These are phyloP conservation scores for Probosciger aterrimus DNA, from an alignment of 2,113 vertebrate species.

Conservation along the genomic window DNA sequence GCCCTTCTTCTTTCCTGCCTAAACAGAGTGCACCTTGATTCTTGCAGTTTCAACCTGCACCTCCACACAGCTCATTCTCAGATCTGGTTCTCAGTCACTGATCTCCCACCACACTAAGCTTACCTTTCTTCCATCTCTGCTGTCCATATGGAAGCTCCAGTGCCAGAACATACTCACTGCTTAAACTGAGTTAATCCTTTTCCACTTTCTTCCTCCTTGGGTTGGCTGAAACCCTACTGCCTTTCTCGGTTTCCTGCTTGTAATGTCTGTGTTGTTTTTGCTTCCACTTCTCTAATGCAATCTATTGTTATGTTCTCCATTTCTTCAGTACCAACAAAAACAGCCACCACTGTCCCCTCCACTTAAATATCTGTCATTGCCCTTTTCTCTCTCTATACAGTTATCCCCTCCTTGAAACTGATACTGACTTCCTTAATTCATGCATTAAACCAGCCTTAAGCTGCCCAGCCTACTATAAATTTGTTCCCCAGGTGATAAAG, in stretches of 20 bases:
- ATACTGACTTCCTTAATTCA: background rate
- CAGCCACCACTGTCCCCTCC: background rate
- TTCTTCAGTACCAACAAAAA: background rate
- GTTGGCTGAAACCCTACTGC: background rate
- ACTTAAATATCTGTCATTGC: background rate
- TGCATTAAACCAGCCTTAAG: background rate
- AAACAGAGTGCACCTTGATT: background rate
- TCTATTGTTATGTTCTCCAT: background rate
- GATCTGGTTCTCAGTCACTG: background rate
- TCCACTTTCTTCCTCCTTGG: background rate
- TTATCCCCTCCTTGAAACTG: background rate
- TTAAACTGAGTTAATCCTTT: slow-evolving; percentile 2
- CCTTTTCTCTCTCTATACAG: background rate
- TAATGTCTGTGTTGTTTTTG: background rate
- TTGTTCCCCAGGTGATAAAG: background rate
- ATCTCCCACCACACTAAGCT: background rate
- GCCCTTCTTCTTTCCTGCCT: background rate
- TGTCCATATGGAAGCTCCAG: background rate
- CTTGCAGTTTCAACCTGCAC: background rate
- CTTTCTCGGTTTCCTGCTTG: background rate
- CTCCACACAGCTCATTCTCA: background rate
- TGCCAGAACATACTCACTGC: background rate
- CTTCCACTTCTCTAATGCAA: background rate
- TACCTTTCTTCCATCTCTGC: background rate
- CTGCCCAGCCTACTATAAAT: background rate